Conservation (phyloP, 2,113 vertebrate species). For the Dipodomys stephensi region DNA sequence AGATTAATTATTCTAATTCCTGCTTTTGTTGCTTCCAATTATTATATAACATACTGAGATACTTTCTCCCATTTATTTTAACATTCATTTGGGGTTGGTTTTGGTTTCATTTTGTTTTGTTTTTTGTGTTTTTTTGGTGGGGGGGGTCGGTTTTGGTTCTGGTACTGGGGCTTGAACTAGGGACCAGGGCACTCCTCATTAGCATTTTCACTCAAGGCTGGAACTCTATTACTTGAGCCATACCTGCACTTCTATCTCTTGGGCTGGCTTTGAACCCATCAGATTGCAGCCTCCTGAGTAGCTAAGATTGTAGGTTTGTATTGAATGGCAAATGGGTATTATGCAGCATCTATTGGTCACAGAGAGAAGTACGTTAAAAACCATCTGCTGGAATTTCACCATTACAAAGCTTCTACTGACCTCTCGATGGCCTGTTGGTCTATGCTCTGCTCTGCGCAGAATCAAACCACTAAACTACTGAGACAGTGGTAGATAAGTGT, state of each 20-base stretch:
- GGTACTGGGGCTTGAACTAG: too few species aligned
- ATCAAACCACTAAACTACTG: background rate
- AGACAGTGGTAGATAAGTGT: fast-evolving
- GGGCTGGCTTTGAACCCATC: too few species aligned
- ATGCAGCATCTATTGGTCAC: background rate
- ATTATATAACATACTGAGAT: background rate
- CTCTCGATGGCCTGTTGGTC: background rate
- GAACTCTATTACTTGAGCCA: too few species aligned
- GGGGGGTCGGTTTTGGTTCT: too few species aligned
- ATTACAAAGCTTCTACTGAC: background rate
- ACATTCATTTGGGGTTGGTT: background rate
- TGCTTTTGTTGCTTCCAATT: conserved; percentile 25
- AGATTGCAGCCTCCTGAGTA: too few species aligned
- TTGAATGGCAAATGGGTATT: background rate
- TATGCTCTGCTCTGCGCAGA: background rate
- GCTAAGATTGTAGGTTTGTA: background rate
- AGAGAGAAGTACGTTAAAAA: background rate
- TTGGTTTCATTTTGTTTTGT: too few species aligned
- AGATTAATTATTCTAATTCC: conserved; percentile 6
- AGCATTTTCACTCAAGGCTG: too few species aligned
- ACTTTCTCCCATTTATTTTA: background rate
- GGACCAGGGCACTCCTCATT: too few species aligned
- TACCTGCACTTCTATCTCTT: too few species aligned
- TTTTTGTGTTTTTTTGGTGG: too few species aligned
- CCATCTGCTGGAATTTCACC: background rate